Percentiles rank a stretch among this genome's conserved stretches.
Evolutionary conservation across 1,140 invertebrate species (phyloP).

Genomic region (Lepidurus apus): DNA sequence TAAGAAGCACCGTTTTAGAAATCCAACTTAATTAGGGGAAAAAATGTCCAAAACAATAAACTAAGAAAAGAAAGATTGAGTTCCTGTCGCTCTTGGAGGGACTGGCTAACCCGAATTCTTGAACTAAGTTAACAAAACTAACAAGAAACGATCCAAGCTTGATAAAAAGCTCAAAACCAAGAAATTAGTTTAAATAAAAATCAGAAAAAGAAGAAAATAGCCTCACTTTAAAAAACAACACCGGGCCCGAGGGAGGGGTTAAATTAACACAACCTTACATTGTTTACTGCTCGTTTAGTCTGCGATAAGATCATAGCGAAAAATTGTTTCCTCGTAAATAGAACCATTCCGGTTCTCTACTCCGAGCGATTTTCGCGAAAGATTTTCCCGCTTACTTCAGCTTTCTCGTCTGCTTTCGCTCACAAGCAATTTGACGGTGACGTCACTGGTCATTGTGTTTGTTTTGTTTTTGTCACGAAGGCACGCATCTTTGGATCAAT

Average conservation of each 20-base stretch:
- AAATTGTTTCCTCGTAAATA: too few relatives aligned
- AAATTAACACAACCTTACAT: slow-evolving; percentile 19
- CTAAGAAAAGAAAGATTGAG: background rate
- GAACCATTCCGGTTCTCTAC: too few relatives aligned
- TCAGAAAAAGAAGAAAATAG: background rate
- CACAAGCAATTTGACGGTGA: background rate
- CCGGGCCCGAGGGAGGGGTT: background rate
- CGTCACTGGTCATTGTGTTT: slow-evolving; percentile 5
- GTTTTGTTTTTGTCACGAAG: slow-evolving; percentile 9
- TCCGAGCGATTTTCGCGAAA: too few relatives aligned
- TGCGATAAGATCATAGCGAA: too few relatives aligned
- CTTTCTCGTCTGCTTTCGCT: background rate
- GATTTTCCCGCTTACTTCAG: background rate
- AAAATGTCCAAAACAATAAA: background rate
- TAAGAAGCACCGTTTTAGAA: slow-evolving; percentile 10
- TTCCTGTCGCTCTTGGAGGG: background rate
- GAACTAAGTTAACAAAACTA: background rate
- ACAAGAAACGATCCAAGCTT: background rate
- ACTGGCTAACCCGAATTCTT: background rate
- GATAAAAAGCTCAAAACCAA: background rate
- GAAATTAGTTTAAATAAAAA: background rate
- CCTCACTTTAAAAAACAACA: slow-evolving; percentile 12
- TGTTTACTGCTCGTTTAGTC: background rate
- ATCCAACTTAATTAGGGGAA: background rate
- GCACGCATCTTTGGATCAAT: slow-evolving; percentile 21